Evolutionary conservation across 2,113 vertebrate genomes (phyloP).

Genomic region (Chamaetylas fuelleborni): DNA sequence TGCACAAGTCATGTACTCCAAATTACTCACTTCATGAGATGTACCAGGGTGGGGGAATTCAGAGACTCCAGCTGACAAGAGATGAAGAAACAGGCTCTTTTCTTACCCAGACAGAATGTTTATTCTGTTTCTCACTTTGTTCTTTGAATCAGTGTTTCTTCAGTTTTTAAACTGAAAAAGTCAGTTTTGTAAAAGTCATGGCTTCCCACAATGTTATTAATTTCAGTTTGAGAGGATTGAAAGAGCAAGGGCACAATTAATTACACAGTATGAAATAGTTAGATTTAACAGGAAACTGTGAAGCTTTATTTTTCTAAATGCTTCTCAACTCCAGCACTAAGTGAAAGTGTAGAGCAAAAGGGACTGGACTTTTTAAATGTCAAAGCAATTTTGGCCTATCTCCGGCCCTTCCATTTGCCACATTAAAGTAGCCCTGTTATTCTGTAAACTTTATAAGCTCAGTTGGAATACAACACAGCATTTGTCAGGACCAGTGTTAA

Average conservation of each 20-base stretch:
- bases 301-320: slow-evolving; percentile 10
- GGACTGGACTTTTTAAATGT: slow-evolving; percentile 33
- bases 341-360: slow-evolving; percentile 6
- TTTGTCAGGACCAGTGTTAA: slow-evolving; percentile 6
- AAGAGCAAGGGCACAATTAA: slow-evolving; percentile 43
- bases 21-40: background rate
- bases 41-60: background rate
- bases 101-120: background rate
- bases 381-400: slow-evolving; percentile 21
- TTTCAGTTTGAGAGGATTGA: slow-evolving; percentile 38
- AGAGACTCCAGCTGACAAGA: slow-evolving; percentile 1
- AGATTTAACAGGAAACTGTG: slow-evolving; percentile 14
- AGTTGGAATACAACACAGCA: background rate
- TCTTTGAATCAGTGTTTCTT: slow-evolving; percentile 22
- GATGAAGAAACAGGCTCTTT: background rate
- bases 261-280: slow-evolving; percentile 32
- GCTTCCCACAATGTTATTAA: slow-evolving; percentile 27
- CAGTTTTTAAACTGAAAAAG: slow-evolving; percentile 26
- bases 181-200: slow-evolving; percentile 39
- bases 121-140: background rate
- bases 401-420: background rate
- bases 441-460: slow-evolving; percentile 13
- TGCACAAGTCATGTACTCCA: background rate
- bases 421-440: slow-evolving; percentile 34
- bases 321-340: slow-evolving; percentile 12